These are phyloP conservation scores for Tachystola acroxantha DNA, from an alignment of 2,888 invertebrate species.

Conservation along the genomic window DNA sequence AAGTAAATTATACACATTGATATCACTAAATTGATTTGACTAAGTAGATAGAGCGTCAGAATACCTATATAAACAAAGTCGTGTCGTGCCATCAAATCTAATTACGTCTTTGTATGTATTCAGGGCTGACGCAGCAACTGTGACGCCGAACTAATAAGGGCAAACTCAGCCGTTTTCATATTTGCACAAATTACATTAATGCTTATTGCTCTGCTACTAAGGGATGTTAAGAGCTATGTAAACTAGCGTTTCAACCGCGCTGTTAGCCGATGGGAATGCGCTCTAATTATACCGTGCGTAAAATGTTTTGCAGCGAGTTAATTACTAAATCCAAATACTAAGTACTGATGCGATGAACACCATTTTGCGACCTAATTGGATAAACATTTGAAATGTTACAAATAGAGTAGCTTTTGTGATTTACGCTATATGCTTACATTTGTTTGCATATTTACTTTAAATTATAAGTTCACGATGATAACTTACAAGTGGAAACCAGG, in stretches of 20 bases:
- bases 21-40: background rate
- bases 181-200: conserved; percentile 68
- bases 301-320: background rate
- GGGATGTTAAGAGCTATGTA: conserved; percentile 31
- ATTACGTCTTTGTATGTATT: conserved; percentile 45
- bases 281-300: background rate
- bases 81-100: conserved; percentile 44
- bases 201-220: conserved; percentile 47
- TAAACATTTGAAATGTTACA: too few species aligned
- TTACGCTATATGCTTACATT: too few species aligned
- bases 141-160: conserved; percentile 57
- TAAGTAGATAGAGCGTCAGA: background rate
- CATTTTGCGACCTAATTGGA: too few species aligned
- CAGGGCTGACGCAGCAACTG: conserved; percentile 37
- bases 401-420: too few species aligned
- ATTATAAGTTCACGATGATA: too few species aligned
- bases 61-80: conserved; percentile 18
- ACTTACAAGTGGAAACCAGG: too few species aligned
- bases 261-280: background rate
- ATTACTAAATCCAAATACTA: background rate
- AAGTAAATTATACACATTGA: background rate
- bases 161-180: conserved; percentile 60
- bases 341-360: too few species aligned
- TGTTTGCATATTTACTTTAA: too few species aligned
- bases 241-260: conserved; percentile 32